Evolutionary conservation across 2,888 invertebrate species (phyloP).

Genomic region (Netelia inedita): DNA sequence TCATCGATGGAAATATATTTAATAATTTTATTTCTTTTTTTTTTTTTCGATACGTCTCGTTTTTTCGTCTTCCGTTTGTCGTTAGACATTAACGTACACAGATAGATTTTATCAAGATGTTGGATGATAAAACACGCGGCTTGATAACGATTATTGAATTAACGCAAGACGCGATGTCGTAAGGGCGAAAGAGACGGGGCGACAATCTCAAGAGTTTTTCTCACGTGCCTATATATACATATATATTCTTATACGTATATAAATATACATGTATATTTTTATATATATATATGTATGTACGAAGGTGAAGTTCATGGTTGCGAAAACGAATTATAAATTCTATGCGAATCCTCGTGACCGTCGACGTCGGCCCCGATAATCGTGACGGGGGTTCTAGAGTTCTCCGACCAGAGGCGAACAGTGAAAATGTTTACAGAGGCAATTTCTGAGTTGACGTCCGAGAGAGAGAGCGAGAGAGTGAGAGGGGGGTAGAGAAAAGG

Average conservation of each 20-base stretch:
- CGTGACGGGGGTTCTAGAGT: constrained; percentile 54
- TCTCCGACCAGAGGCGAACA: constrained; percentile 64
- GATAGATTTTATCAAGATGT: constrained; percentile 3
- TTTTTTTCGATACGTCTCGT: background rate
- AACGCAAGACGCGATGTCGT: background rate
- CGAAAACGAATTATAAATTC: constrained; percentile 58
- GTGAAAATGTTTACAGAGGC: constrained; percentile 73
- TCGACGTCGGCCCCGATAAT: constrained; percentile 47
- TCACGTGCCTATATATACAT: background rate
- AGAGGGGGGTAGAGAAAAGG: constrained; percentile 39
- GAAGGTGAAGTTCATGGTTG: constrained; percentile 57
- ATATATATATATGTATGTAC: background rate
- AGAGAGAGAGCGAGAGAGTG: constrained; percentile 46
- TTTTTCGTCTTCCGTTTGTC: background rate
- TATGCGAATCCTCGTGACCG: constrained; percentile 41
- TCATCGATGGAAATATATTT: background rate
- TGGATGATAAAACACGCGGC: background rate
- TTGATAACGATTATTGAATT: constrained; percentile 18
- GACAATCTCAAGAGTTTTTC: background rate
- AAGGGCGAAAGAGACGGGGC: background rate
- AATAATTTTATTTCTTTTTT: background rate
- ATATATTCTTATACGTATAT: background rate
- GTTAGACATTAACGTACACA: too few relatives aligned
- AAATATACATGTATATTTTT: background rate
- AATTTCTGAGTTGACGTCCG: constrained; percentile 70